Evolutionary conservation across 2,888 invertebrate genomes (phyloP), one percentile per base, ranked within the genome.

Genomic region (Netelia virgata): DNA sequence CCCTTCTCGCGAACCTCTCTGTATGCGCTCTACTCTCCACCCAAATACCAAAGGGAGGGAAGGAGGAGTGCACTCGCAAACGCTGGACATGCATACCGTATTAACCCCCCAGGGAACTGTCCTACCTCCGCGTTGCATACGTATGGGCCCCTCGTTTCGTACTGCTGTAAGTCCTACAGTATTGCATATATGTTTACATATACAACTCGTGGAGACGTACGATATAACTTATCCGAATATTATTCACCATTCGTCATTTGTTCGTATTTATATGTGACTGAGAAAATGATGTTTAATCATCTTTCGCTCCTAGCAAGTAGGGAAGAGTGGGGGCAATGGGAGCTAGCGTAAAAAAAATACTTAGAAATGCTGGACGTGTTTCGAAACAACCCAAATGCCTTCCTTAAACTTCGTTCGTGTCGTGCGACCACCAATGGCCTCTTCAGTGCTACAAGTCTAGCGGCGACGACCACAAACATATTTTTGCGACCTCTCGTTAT

Each of bases 21-120:
- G 36, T 43, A 63, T 23, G 53, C 55, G 28, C 59, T 69, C 69
- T 57, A 68, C 53, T 64, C 73, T 59, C 72, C 66, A 11, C 77
- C 73, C 80, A 59, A 68, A 66, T 61, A 59, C 61, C 68, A 16
- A 61, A 63, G 11, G 23, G 41, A 47, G 69, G 55, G 1, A n/a
- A n/a, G 16, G 43, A 47, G 69, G 55, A 1, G 18, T 20, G 66
- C 43, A 41, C 47, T 76, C 36, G 57, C 84, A 83, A 86, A 81
- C 86, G 86, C 90, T 91, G 88, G 91, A 89, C 92, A 90, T 92
- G 93, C 92, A 93, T 93, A 92, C 92, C 88, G 91, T 92, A 93
- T 93, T 92, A 92, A 92, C 91, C 92, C 92, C 92, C 87, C 84
- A 82, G 92, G 92, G 90, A 28, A 90, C 89, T 90, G 89, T 88